phyloP scores from a whole-genome alignment of 2,888 invertebrate species.

The Orthosia gothica region DNA sequence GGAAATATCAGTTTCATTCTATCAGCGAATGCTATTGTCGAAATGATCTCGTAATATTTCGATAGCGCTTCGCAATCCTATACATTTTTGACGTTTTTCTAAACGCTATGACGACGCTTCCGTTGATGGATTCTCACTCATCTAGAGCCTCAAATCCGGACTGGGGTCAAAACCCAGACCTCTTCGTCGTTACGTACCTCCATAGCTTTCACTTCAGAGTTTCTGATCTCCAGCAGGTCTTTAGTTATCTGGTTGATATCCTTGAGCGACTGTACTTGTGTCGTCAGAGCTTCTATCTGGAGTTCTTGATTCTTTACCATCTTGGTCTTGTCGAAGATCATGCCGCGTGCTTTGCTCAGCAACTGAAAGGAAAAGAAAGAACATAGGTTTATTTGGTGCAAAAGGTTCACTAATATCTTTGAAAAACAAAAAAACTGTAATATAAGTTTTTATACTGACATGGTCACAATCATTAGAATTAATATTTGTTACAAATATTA shows the following conservation, averaged over 20 bases:
- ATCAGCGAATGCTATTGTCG: too few species aligned
- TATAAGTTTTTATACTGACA: too few species aligned
- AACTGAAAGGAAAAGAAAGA: slow-evolving; percentile 82
- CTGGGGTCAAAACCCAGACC: not conserved
- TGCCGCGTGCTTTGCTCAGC: slow-evolving; percentile 93
- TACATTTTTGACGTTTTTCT: too few species aligned
- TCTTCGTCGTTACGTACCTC: slow-evolving; percentile 83
- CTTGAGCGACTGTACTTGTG: slow-evolving; percentile 94
- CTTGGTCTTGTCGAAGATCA: slow-evolving; percentile 95
- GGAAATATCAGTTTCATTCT: too few species aligned
- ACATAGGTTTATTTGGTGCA: not conserved
- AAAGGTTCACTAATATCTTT: too few species aligned
- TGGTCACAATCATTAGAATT: too few species aligned
- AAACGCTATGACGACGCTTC: too few species aligned
- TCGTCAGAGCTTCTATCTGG: slow-evolving; percentile 94
- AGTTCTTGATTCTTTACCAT: slow-evolving; percentile 95
- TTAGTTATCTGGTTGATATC: slow-evolving; percentile 96
- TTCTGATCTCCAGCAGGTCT: slow-evolving; percentile 95
- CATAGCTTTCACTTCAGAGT: slow-evolving; percentile 95
- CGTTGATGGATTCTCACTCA: too few species aligned
- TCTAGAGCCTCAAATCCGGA: not conserved
- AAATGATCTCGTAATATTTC: too few species aligned
- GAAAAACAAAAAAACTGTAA: too few species aligned
- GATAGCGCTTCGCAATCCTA: too few species aligned
- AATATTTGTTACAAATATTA: too few species aligned